Conservation (phyloP, 2,113 vertebrate species). For the Petroica traversi region DNA sequence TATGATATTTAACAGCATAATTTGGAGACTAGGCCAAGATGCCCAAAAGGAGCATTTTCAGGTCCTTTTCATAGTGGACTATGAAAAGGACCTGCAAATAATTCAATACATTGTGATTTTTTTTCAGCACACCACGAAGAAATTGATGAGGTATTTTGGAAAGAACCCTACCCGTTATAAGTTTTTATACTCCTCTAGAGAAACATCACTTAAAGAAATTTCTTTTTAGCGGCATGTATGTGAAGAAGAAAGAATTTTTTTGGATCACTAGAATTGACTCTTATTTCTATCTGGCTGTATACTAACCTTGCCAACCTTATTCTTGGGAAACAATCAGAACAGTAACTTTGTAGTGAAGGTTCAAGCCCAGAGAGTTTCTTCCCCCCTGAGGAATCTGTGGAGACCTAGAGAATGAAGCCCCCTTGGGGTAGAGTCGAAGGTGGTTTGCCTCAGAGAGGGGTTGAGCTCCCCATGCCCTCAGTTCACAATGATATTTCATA, state of each 20-base stretch:
- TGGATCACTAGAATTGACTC: neutral
- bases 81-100: neutral
- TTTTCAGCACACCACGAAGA: neutral
- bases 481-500: no score
- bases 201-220: neutral
- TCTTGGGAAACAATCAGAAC: neutral
- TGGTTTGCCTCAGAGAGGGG: no score
- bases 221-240: neutral
- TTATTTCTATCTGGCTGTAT: neutral
- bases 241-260: neutral
- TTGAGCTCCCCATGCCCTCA: no score
- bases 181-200: neutral
- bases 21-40: accelerated
- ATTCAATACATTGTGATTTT: neutral
- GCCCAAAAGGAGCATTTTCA: neutral
- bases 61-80: no score
- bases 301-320: neutral
- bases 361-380: no score
- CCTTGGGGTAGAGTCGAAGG: no score
- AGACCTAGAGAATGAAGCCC: no score
- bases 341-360: no score
- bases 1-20: neutral
- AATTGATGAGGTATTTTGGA: neutral
- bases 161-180: accelerated
- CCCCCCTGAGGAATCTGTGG: no score